Evolutionary conservation across 2,113 vertebrate genomes (phyloP).

Genomic region (Collichthys lucidus): DNA sequence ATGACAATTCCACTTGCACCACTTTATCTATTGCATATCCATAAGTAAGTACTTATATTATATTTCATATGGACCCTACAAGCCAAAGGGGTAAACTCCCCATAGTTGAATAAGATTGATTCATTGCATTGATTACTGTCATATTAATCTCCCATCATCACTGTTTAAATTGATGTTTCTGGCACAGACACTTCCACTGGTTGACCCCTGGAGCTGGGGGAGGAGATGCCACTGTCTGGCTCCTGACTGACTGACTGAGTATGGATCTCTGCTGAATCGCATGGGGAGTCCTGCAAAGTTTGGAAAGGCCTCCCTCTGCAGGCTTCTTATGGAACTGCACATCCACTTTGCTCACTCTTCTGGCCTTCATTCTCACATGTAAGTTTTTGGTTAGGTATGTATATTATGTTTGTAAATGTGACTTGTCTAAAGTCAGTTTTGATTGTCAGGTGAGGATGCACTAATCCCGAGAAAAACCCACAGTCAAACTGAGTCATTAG

Average conservation of each 20-base stretch:
- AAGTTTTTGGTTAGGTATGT: neutral
- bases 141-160: constrained; percentile 2
- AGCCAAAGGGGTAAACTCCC: constrained; percentile 1
- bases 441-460: too few species aligned
- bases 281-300: neutral
- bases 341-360: neutral
- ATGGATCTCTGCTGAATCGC: neutral
- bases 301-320: constrained; percentile 54
- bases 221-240: constrained; percentile 21
- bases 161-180: constrained; percentile 26
- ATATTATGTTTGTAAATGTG: neutral
- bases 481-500: neutral
- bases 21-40: neutral
- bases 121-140: constrained; percentile 1
- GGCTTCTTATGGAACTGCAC: constrained; percentile 31
- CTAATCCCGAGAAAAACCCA: neutral
- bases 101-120: neutral
- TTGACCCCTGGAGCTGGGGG: constrained; percentile 28
- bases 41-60: neutral
- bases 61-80: neutral
- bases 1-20: neutral
- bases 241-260: neutral
- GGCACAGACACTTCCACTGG: neutral
- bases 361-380: neutral
- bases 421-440: too few species aligned